These are phyloP conservation scores for Liposcelis brunnea DNA, from an alignment of 2,888 invertebrate genomes.

Conservation along the genomic window DNA sequence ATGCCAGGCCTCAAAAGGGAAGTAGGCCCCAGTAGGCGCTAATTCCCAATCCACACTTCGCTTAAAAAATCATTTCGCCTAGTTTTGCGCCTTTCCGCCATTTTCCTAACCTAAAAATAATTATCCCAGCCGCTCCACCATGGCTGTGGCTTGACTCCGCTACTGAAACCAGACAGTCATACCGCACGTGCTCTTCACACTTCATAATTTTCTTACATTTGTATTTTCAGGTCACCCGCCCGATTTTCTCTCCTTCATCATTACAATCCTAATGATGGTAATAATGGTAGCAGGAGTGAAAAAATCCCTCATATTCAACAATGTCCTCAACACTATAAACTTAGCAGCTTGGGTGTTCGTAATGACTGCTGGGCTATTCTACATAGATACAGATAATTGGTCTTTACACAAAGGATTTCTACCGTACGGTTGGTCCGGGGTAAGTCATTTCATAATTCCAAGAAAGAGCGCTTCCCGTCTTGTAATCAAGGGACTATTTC, in stretches of 20 bases:
- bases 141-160: no score
- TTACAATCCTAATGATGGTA: constrained; percentile 72
- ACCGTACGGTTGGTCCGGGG: constrained; percentile 83
- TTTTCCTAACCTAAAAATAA: no score
- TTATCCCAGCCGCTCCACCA: no score
- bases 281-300: constrained; percentile 77
- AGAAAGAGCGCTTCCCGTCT: background rate
- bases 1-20: no score
- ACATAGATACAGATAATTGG: constrained; percentile 77
- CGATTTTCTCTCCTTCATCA: constrained; percentile 73
- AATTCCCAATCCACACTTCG: background rate
- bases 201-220: no score
- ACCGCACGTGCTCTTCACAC: no score
- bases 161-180: no score
- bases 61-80: background rate
- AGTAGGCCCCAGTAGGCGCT: no score
- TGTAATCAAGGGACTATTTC: background rate
- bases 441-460: constrained; percentile 31
- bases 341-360: constrained; percentile 80
- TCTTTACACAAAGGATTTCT: constrained; percentile 68
- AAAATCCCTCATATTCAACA: constrained; percentile 84
- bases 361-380: constrained; percentile 78
- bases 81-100: no score
- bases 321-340: constrained; percentile 75
- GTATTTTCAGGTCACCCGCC: constrained; percentile 54